Conservation (phyloP, 2,113 vertebrate species). For the Chaenocephalus aceratus region DNA sequence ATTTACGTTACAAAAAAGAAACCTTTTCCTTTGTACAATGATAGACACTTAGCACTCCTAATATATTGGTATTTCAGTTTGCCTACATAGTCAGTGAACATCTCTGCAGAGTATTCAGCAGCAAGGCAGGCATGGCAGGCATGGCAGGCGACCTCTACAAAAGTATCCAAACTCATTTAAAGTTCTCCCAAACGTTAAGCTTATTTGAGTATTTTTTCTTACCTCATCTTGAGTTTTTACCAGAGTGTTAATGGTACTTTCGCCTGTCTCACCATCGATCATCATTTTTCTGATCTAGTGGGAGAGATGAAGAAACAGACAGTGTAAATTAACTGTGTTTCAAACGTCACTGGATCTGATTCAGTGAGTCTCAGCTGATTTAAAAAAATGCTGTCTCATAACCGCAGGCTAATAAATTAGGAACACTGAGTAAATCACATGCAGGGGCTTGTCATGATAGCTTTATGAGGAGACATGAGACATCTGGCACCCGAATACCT, state of each 20-base stretch:
- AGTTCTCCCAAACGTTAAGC: neutral
- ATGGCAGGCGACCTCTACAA: neutral
- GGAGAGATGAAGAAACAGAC: constrained; percentile 8
- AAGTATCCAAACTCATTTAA: neutral
- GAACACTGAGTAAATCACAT: constrained; percentile 28
- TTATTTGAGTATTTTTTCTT: constrained; percentile 47
- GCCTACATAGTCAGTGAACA: neutral
- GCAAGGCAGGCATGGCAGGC: neutral
- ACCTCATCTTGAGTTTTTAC: constrained; percentile 99
- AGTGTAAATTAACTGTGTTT: neutral
- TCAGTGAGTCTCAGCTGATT: neutral
- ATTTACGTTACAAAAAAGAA: neutral
- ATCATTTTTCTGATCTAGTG: constrained; percentile 94
- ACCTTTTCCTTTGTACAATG: neutral
- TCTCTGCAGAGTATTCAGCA: neutral
- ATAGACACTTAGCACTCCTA: neutral
- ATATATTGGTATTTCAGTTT: neutral
- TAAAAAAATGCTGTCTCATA: constrained; percentile 20
- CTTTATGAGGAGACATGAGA: constrained; percentile 38
- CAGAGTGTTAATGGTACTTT: constrained; percentile 92
- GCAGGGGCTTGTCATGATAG: neutral
- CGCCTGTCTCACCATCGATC: constrained; percentile 96
- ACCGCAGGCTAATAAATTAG: constrained; percentile 4
- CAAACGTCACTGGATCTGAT: constrained; percentile 5
- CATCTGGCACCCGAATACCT: constrained; percentile 20